A percentile compares a stretch with the other conserved stretches of the same genome.
phyloP scores from a whole-genome alignment of 2,888 invertebrate genomes.

The Heteromyza rotundicornis region DNA sequence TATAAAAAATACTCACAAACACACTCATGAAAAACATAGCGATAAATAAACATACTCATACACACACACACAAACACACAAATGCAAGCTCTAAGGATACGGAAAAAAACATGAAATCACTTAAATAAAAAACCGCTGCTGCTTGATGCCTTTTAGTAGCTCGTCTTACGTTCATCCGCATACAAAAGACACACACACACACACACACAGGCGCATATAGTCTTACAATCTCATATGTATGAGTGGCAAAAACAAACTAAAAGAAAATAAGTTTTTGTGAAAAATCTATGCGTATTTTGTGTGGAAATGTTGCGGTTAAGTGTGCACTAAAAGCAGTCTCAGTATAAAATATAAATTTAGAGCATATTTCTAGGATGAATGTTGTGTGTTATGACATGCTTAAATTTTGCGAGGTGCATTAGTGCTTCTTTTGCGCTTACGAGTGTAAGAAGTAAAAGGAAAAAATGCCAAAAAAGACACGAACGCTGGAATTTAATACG shows the following conservation, averaged over 20 bases:
- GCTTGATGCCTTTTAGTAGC: conserved; percentile 4
- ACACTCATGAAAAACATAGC: no score
- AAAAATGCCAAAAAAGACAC: no score
- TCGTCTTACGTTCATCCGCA: background rate
- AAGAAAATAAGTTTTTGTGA: background rate
- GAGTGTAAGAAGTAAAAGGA: no score
- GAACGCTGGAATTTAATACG: no score
- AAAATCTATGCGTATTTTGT: conserved; percentile 9
- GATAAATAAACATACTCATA: background rate
- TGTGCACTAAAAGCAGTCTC: background rate
- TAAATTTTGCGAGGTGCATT: conserved; percentile 54
- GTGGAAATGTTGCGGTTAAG: background rate
- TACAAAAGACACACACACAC: conserved; percentile 3
- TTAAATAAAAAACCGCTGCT: background rate
- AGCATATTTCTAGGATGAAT: conserved; percentile 38
- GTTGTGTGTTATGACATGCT: conserved; percentile 53
- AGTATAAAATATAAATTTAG: background rate
- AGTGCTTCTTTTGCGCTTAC: no score
- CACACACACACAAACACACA: background rate
- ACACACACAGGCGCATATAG: background rate
- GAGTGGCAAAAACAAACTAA: background rate
- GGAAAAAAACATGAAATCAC: background rate
- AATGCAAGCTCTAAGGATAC: background rate
- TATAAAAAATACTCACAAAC: no score
- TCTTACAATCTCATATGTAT: no score